Conservation (phyloP, 2,888 invertebrate species). For the Agonum fuliginosum region DNA sequence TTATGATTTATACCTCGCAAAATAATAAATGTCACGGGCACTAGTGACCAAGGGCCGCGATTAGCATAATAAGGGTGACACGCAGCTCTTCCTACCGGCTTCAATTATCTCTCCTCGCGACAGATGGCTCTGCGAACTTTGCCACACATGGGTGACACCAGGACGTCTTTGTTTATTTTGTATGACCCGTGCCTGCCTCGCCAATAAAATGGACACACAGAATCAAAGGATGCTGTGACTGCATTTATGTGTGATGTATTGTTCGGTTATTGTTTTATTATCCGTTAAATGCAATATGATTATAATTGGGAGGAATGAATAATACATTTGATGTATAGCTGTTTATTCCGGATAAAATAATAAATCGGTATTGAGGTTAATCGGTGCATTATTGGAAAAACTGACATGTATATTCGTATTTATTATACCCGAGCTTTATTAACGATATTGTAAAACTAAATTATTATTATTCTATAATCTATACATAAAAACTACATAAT, state of each 20-base stretch:
- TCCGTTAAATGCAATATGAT: conserved; percentile 14
- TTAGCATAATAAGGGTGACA: conserved; percentile 54
- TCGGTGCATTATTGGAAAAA: not conserved
- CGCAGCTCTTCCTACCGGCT: conserved; percentile 23
- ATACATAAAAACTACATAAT: no score
- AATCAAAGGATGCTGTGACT: conserved; percentile 34
- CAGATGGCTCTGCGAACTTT: conserved; percentile 14
- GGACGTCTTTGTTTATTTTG: conserved; percentile 24
- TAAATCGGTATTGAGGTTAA: not conserved
- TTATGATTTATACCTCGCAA: conserved; percentile 20
- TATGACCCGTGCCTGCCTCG: not conserved
- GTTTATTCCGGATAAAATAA: conserved; percentile 3
- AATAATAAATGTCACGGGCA: conserved; percentile 40
- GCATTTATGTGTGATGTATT: conserved; percentile 9
- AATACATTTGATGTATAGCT: conserved; percentile 25
- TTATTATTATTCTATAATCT: no score
- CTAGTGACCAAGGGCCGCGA: conserved; percentile 21
- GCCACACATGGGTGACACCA: conserved; percentile 23
- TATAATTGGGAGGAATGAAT: conserved; percentile 11
- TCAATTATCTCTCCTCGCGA: conserved; percentile 31
- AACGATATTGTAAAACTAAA: no score
- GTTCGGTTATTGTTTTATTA: conserved; percentile 11
- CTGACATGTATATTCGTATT: no score
- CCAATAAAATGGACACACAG: conserved; percentile 6
- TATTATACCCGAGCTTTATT: no score